Evolutionary conservation across 1,140 invertebrate species (phyloP).

Genomic region (Trichonephila clavipes): DNA sequence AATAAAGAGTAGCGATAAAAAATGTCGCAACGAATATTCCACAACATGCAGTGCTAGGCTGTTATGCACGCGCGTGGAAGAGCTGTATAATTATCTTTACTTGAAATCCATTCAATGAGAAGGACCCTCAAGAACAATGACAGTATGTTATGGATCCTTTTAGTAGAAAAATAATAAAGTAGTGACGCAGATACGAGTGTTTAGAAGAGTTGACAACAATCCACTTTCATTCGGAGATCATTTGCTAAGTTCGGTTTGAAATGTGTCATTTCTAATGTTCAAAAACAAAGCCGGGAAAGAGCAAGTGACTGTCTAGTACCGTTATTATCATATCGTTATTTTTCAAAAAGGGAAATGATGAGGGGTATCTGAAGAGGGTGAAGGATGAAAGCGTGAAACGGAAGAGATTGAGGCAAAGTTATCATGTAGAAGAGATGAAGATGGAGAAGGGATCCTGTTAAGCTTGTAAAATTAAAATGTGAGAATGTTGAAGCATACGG

Average conservation of each 20-base stretch:
- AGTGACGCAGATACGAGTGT: not conserved
- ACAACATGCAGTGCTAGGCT: not conserved
- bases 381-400: not conserved
- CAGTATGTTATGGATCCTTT: not conserved
- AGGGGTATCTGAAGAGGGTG: not conserved
- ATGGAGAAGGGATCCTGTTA: not conserved
- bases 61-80: not conserved
- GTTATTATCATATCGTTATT: conserved; percentile 14
- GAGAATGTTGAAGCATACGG: not conserved
- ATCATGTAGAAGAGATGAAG: not conserved
- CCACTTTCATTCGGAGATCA: not conserved
- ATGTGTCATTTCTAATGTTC: conserved; percentile 9
- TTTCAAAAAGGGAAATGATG: not conserved
- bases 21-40: not conserved
- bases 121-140: not conserved
- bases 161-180: not conserved
- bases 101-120: not conserved
- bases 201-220: not conserved
- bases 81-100: not conserved
- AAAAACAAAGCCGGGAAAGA: conserved; percentile 1
- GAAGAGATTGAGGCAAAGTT: not conserved
- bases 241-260: not conserved
- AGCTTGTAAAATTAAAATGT: not conserved
- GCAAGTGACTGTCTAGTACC: not conserved
- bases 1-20: not conserved